Evolutionary conservation across 2,113 vertebrate genomes (phyloP).

Genomic region (Antechinus stuartii): DNA sequence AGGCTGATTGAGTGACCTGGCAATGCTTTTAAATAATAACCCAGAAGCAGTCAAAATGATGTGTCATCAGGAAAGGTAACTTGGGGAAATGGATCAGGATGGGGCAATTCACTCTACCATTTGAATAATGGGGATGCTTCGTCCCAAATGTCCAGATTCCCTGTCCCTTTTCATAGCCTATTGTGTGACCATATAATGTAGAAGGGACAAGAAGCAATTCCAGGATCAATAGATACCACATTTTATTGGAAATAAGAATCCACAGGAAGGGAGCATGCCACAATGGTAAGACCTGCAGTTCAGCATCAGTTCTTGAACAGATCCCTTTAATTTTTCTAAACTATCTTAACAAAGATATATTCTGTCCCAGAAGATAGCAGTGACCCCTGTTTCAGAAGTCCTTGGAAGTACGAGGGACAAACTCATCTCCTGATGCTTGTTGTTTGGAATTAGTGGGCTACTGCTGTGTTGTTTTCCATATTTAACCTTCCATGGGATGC

Average conservation of each 20-base stretch:
- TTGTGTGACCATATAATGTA: background rate
- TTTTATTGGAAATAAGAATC: constrained; percentile 10
- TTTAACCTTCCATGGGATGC: constrained; percentile 25
- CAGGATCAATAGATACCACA: background rate
- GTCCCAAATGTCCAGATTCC: background rate
- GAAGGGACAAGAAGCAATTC: background rate
- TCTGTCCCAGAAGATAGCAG: background rate
- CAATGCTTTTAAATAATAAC: background rate
- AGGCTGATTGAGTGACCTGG: background rate
- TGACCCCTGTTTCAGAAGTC: background rate
- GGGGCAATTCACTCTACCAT: background rate
- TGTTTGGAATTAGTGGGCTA: background rate
- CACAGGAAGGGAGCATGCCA: background rate
- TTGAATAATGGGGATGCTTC: background rate
- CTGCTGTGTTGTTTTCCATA: background rate
- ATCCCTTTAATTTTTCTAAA: background rate
- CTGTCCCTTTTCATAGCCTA: background rate
- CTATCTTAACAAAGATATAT: background rate
- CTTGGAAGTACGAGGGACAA: background rate
- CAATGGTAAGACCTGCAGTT: background rate
- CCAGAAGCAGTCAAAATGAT: background rate
- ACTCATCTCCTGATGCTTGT: background rate
- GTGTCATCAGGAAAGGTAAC: background rate
- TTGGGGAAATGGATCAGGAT: constrained; percentile 12
- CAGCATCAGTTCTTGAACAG: background rate